Evolutionary conservation across 2,113 vertebrate genomes (phyloP).

Genomic region (Fulmarus glacialis): DNA sequence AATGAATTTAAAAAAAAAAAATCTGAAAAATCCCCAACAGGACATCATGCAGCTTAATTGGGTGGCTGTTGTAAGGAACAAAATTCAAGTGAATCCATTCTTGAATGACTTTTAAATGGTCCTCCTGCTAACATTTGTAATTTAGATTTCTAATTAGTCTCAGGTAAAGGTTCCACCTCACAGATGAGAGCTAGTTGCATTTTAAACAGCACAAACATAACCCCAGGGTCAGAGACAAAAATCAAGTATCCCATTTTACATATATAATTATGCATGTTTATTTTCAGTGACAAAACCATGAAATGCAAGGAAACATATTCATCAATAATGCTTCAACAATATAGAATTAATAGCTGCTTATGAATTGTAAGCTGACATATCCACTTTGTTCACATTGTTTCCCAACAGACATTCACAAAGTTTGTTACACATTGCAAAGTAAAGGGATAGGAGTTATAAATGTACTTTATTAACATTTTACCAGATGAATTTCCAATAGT

Average conservation of each 20-base stretch:
- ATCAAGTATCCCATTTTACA: slow-evolving; percentile 36
- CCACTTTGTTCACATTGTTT: slow-evolving; percentile 26
- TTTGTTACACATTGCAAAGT: not conserved
- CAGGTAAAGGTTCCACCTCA: not conserved
- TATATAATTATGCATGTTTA: slow-evolving; percentile 28
- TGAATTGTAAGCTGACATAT: not conserved
- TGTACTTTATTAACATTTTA: slow-evolving; percentile 27
- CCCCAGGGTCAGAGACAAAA: slow-evolving; percentile 23
- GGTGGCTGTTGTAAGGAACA: not conserved
- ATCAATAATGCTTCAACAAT: slow-evolving; percentile 28
- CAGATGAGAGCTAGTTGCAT: not conserved
- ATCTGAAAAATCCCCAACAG: not conserved
- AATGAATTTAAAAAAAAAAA: not conserved
- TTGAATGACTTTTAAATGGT: not conserved
- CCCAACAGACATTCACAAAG: slow-evolving; percentile 25
- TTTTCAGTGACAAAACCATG: slow-evolving; percentile 54
- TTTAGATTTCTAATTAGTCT: not conserved
- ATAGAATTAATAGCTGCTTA: slow-evolving; percentile 8
- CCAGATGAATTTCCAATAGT: not conserved
- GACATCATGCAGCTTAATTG: not conserved
- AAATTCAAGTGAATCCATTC: not conserved
- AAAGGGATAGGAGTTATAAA: not conserved
- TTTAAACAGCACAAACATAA: not conserved
- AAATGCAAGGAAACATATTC: slow-evolving; percentile 42
- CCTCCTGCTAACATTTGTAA: not conserved